phyloP scores from a whole-genome alignment of 2,797 vertebrate genomes.

The Spinus olivaceus region DNA sequence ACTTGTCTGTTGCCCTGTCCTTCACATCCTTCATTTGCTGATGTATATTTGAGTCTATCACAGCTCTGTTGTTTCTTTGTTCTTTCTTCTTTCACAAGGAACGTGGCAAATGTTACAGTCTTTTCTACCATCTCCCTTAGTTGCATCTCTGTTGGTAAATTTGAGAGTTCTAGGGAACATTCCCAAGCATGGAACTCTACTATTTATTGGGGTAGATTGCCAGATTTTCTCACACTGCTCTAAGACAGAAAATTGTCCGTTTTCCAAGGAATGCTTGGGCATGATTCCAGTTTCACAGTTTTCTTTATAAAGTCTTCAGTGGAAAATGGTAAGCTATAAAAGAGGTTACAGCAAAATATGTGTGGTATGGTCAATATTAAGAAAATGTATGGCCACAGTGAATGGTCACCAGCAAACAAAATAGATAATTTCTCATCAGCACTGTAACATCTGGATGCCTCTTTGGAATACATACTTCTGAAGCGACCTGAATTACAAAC shows the following conservation, averaged over 20 bases:
- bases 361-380: background rate
- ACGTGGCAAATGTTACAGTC: background rate
- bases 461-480: background rate
- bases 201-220: background rate
- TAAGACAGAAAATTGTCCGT: background rate
- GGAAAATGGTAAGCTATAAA: background rate
- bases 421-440: background rate
- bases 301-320: background rate
- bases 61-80: background rate
- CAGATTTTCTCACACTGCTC: background rate
- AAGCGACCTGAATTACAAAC: background rate
- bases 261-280: background rate
- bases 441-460: background rate
- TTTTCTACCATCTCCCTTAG: background rate
- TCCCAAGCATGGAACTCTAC: background rate
- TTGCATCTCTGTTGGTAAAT: background rate
- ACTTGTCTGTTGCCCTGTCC: background rate
- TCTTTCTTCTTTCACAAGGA: background rate
- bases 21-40: background rate
- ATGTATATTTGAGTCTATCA: background rate
- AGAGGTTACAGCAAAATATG: background rate
- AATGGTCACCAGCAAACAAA: background rate
- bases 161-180: background rate
- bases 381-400: background rate
- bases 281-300: background rate